These are phyloP conservation scores for Drosophila murphyi DNA, from an alignment of 1,140 invertebrate species.

Conservation along the genomic window DNA sequence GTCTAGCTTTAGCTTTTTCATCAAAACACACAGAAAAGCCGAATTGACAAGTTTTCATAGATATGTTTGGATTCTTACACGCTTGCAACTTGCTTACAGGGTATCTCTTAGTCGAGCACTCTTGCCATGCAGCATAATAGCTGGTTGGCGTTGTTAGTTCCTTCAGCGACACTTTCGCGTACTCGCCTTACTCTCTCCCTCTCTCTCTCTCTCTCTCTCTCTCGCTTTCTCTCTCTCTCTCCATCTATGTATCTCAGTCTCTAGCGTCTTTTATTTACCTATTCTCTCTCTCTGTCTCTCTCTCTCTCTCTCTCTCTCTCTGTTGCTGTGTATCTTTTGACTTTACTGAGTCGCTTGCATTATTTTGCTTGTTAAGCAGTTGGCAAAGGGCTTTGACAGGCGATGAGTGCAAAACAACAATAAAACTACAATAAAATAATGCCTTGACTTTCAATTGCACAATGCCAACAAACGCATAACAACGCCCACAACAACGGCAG, in stretches of 20 bases:
- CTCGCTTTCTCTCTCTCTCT: background rate
- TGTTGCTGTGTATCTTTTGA: background rate
- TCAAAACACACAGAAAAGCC: too few relatives aligned
- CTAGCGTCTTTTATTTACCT: too few relatives aligned
- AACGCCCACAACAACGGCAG: constrained; percentile 10
- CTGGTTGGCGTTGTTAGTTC: too few relatives aligned
- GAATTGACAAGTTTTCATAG: too few relatives aligned
- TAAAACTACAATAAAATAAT: constrained; percentile 53
- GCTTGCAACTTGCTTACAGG: background rate
- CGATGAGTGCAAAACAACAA: constrained; percentile 61
- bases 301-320: background rate
- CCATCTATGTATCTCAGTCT: background rate
- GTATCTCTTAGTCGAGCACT: background rate
- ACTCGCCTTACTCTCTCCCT: background rate
- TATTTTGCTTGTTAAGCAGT: constrained; percentile 77
- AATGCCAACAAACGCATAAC: constrained; percentile 34
- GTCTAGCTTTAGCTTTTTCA: too few relatives aligned
- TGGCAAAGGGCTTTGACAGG: constrained; percentile 66
- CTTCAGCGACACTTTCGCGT: too few relatives aligned
- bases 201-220: background rate
- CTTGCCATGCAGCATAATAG: background rate
- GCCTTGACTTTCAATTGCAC: constrained; percentile 79
- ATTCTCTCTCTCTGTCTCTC: background rate
- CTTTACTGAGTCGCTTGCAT: constrained; percentile 48
- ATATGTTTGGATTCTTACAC: too few relatives aligned